Conservation (phyloP, 1,140 invertebrate species). For the Eurytemora carolleeae region DNA sequence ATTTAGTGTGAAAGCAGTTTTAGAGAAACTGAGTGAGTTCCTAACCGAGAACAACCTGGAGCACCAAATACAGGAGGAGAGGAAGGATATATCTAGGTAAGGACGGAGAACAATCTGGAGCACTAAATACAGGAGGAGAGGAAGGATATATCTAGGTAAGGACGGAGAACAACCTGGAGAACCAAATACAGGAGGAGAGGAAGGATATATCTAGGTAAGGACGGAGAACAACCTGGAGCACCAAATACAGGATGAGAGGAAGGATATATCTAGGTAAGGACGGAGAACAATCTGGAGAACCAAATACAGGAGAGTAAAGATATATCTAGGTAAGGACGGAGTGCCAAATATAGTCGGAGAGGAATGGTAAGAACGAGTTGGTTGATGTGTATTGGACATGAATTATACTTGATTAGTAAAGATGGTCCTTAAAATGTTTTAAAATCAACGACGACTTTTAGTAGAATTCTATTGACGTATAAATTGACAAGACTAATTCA, state of each 20-base stretch:
- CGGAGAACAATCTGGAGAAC: background rate
- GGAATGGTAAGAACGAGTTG: no score
- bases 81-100: background rate
- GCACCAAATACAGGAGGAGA: background rate
- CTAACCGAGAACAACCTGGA: background rate
- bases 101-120: background rate
- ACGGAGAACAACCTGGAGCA: background rate
- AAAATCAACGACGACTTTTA: background rate
- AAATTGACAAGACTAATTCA: background rate
- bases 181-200: background rate
- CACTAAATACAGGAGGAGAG: background rate
- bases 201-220: background rate
- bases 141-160: background rate
- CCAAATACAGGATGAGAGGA: background rate
- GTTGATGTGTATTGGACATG: no score
- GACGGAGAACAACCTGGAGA: background rate
- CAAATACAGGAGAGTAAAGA: background rate
- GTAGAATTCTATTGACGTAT: background rate
- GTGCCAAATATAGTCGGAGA: background rate
- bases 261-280: background rate
- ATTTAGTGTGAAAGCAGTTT: background rate
- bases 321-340: background rate
- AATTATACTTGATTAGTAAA: background rate
- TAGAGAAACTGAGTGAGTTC: background rate
- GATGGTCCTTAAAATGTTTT: background rate